Base-by-base conservation (phyloP, 2,888 invertebrate species). In the Lasioglossum calceatum region DNA sequence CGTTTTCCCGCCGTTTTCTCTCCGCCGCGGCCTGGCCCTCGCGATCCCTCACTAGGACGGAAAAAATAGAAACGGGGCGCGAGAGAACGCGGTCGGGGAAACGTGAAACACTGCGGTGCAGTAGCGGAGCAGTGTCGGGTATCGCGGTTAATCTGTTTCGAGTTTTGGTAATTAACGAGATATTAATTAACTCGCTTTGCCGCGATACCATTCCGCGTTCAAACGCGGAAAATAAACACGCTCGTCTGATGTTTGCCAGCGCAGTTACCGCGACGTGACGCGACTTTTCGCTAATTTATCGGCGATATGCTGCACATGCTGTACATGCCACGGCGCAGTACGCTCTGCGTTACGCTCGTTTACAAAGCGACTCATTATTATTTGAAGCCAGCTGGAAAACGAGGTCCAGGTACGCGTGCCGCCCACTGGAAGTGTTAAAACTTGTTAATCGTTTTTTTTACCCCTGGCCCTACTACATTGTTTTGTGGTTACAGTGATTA, bases 171-270 rank as follows among this genome's bases (percentile, higher is more conserved):
- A 78, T 78, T 70, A 78, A 32, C 64, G 23, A 47, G 64, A 42
- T 47, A 77, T 64, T 64, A 47, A 64, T 36, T 64, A 47, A 77
- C 64, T 77, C 64, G 64, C 14, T 77, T 36, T 67, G 32, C 47
- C 19, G 32, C 44, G 64, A 23, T 42, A 14, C 32, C 32, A 23
- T 23, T 32, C 19, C 23, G 16, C 32, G 64, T 32, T 7, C 64
- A 32, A 64, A 8, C 32, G 47, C 19, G 44, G 23, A 32, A 36
- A 50, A 50, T 50, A 77, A 67, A 61, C 32, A 64, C 16, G 47
- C 27, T 12, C 19, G 47, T 32, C 19, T 39, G 61, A n/a, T 27
- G 58, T 72, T 72, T 44, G 50, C 23, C 73, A 36, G 44, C 27
- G 32, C 73, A 19, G 47, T 73, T 47, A 50, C n/a, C 44, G 16